Conservation (phyloP, 1,140 invertebrate species). For the Drosophila mayri region DNA sequence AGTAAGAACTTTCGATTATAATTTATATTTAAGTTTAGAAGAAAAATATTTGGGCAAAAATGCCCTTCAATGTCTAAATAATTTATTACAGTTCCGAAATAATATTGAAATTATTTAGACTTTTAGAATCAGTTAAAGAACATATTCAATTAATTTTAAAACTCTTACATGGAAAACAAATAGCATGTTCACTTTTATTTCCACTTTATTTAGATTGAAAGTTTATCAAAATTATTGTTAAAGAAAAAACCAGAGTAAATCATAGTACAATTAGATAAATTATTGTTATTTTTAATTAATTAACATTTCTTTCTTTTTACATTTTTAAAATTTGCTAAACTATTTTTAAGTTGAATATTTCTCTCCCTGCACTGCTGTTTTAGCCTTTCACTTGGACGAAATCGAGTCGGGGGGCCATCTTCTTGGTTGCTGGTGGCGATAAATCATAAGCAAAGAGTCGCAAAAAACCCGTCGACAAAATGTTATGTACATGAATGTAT, state of each 20-base stretch:
- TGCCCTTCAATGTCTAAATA: too few species aligned
- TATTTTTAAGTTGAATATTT: background rate
- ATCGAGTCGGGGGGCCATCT: conserved; percentile 16
- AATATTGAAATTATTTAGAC: too few species aligned
- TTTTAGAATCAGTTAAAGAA: too few species aligned
- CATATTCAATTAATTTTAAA: too few species aligned
- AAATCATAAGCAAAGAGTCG: conserved; percentile 54
- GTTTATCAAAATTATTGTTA: background rate
- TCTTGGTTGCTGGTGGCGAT: conserved; percentile 36
- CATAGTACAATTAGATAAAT: background rate
- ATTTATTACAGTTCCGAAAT: too few species aligned
- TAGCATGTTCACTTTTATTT: background rate
- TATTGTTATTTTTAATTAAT: background rate
- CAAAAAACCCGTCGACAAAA: conserved; percentile 54
- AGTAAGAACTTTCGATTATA: too few species aligned
- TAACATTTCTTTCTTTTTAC: background rate
- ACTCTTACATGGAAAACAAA: background rate
- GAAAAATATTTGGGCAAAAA: too few species aligned
- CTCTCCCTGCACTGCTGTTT: conserved; percentile 1
- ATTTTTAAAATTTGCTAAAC: background rate
- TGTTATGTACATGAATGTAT: conserved; percentile 53
- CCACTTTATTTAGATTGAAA: background rate
- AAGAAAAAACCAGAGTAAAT: background rate
- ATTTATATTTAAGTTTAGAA: too few species aligned
- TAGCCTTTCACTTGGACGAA: conserved; percentile 3